These are phyloP conservation scores for Ostrea edulis DNA, from an alignment of 1,140 invertebrate species.

Conservation along the genomic window DNA sequence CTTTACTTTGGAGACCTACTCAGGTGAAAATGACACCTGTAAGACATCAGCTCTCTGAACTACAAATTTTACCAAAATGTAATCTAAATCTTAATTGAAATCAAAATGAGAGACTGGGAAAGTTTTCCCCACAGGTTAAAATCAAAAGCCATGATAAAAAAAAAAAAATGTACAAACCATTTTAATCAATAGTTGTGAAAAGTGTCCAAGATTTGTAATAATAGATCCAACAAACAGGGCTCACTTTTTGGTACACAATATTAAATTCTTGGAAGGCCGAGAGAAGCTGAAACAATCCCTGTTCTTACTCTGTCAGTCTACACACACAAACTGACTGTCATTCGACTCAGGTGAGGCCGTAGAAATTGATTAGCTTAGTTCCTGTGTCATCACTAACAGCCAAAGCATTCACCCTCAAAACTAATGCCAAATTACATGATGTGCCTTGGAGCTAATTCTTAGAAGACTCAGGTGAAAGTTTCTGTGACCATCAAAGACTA, in stretches of 20 bases:
- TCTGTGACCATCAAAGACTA: conserved; percentile 36
- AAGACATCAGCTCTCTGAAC: neutral
- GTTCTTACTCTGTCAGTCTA: conserved; percentile 3
- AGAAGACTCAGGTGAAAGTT: conserved; percentile 34
- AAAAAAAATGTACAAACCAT: conserved; percentile 2
- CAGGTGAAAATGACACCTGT: conserved; percentile 7
- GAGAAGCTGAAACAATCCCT: conserved; percentile 15
- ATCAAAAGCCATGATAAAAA: neutral
- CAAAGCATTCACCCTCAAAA: conserved; percentile 33
- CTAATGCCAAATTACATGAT: conserved; percentile 36
- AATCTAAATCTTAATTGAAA: neutral
- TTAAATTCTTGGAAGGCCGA: neutral
- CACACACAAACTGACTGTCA: conserved; percentile 12
- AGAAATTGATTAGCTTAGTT: conserved; percentile 29
- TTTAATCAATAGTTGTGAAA: neutral
- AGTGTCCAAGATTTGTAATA: neutral
- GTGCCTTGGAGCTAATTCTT: conserved; percentile 27
- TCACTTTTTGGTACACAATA: neutral
- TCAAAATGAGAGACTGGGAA: neutral
- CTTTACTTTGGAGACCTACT: conserved; percentile 1
- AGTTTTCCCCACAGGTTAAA: neutral
- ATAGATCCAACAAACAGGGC: neutral
- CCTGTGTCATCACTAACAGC: conserved; percentile 27
- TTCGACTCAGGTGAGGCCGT: conserved; percentile 16
- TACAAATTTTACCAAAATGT: neutral